phyloP scores from a whole-genome alignment of 64 coral and sea anemone species.

The Montipora cactus region DNA sequence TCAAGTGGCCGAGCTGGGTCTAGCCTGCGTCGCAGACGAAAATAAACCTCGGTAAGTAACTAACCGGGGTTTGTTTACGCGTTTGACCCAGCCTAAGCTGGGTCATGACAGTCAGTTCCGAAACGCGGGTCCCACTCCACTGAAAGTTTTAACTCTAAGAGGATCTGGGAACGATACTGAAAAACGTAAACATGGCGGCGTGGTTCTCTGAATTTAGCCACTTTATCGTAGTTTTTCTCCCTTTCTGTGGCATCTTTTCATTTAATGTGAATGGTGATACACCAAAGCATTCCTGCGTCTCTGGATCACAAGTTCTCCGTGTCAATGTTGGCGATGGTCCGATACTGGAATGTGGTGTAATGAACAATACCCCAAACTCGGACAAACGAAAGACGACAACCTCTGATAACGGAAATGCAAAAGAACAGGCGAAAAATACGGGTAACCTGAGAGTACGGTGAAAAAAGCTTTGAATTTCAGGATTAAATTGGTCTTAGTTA shows the following conservation, averaged over 20 bases:
- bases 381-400: background rate
- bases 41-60: too few relatives aligned
- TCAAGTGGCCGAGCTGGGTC: too few relatives aligned
- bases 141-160: background rate
- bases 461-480: background rate
- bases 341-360: slow-evolving; percentile 6
- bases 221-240: background rate
- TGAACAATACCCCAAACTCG: slow-evolving; percentile 5
- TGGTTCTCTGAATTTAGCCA: background rate
- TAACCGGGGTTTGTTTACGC: too few relatives aligned
- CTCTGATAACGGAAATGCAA: background rate
- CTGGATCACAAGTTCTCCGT: slow-evolving; percentile 33
- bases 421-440: background rate
- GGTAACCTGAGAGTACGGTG: background rate
- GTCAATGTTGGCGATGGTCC: slow-evolving; percentile 14
- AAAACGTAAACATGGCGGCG: slow-evolving; percentile 52
- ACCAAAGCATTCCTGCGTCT: background rate
- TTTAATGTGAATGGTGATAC: background rate
- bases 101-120: too few relatives aligned
- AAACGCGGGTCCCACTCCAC: too few relatives aligned
- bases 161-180: background rate
- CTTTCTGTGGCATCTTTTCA: background rate
- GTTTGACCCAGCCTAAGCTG: too few relatives aligned
- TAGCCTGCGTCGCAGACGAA: too few relatives aligned
- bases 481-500: background rate